Evolutionary conservation across 2,797 vertebrate species (phyloP), one percentile per base, ranked within the genome.

Genomic region (Hemibagrus guttatus): DNA sequence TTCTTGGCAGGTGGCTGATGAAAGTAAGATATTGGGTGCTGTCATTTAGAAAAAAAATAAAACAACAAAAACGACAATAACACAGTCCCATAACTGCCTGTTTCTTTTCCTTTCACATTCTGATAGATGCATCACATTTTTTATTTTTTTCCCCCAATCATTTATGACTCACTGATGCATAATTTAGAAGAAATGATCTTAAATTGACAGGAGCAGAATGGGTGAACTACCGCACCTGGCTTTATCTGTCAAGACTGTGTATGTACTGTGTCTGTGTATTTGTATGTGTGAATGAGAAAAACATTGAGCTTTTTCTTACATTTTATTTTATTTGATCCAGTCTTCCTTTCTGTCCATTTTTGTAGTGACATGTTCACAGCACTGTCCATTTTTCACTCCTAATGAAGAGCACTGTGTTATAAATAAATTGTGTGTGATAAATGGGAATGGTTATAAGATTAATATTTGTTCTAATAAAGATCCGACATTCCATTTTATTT

Each of bases 351-450:
- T 81, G 12, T 63, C 26, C n/a, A 61, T 39, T 63, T 80, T 80
- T 85, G 5, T 49, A 72, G n/a, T 63, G 56, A 11, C 39, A 63
- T 49, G 66, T 59, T 71, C 64, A 81, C 54, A 46, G 42, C 6
- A 19, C 9, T 35, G 7, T 54, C 58, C 21, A 7, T 5, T 81
- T 72, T 61, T 59, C 68, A 35, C 56, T 52, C 35, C 23, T 81
- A 59, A 71, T 85, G 39, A 86, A 61, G 84, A n/a, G n/a, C 7
- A 13, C 61, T 61, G 19, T 74, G 56, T 49, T 49, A 72, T 81
- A 81, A 72, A 86, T 81, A 61, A 61, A 49, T 61, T 59, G 17
- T 61, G 35, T 42, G 39, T 68, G 23, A 69, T 71, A 42, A 75
- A 75, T 59, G n/a, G 42, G 19, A 64, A 81, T 17, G 54, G 39